Evolutionary conservation across 2,113 vertebrate species (phyloP).

Genomic region (Lepus timidus): DNA sequence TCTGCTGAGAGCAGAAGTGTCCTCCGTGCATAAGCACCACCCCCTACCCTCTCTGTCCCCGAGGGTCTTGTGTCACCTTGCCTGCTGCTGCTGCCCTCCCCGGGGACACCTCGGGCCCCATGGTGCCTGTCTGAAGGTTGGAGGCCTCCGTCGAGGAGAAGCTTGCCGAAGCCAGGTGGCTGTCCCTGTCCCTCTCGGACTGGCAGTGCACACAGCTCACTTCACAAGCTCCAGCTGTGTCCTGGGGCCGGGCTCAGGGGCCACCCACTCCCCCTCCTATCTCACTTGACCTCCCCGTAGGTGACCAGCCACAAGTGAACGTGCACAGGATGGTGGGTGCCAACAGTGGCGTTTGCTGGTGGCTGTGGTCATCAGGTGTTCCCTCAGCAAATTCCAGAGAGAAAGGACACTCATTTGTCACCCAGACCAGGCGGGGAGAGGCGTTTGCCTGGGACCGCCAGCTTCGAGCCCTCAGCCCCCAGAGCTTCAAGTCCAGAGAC

Average conservation of each 20-base stretch:
- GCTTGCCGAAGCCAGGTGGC: not conserved
- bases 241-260: not conserved
- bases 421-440: not conserved
- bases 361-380: not conserved
- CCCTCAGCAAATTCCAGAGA: not conserved
- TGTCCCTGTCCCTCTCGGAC: rapidly evolving
- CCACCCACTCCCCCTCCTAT: not conserved
- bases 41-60: not conserved
- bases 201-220: rapidly evolving
- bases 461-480: not conserved
- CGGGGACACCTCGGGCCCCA: not conserved
- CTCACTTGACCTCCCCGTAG: not conserved
- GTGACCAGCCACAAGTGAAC: not conserved
- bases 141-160: not conserved
- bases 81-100: not conserved
- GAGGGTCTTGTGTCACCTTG: not conserved
- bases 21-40: not conserved
- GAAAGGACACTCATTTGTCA: not conserved
- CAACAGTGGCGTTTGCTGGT: not conserved
- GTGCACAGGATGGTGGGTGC: not conserved
- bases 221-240: not conserved
- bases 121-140: not conserved
- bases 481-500: not conserved
- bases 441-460: not conserved
- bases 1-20: not conserved